Evolutionary conservation across 1,140 invertebrate species (phyloP), one percentile per base, ranked within the genome.

Genomic region (Pemphigus obesinymphae): DNA sequence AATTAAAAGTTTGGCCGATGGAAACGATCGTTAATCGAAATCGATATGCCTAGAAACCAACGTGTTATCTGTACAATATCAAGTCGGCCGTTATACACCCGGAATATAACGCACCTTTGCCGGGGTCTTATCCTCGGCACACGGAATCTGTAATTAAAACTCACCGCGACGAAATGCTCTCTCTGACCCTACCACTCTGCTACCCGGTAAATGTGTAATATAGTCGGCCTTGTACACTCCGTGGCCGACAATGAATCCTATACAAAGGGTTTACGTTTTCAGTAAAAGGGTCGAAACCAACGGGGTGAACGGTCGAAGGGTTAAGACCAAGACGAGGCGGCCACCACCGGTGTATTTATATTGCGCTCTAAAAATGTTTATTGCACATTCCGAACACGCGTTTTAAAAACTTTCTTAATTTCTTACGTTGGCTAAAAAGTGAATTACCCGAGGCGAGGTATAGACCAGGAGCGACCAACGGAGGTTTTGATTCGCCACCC

Each of bases 321-420:
- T 73, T 48, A 31, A 73, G 26, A 48, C 15, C 26, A 29, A 40
- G 37, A 66, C 20, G 31, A 45, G 66, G 23, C 1, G 20, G 4
- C 48, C 20, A 2, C 63, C 26, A 20, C 5, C 63, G 63, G 1
- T 23, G 37, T 43, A 11, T 70, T 43, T 70, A 26, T 40, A 23
- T 43, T 45, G 66, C 45, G 45, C 15, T n/a, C 40, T 40, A n/a
- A 70, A 70, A 73, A 73, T 50, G 43, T 73, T 76, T 58, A 61
- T 80, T 80, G 53, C 76, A 48, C 76, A 80, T 80, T 80, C 76
- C 76, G 37, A 58, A 80, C 76, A 80, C 76, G 76, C 50, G 37
- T 55, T 29, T 80, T 61, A 80, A 63, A 45, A 78, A 58, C 31
- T 80, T 80, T 80, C 23, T 63, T 63, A 40, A 61, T 63, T 80